Evolutionary conservation across 2,797 vertebrate genomes (phyloP).

Genomic region (Neoniphon sammara): DNA sequence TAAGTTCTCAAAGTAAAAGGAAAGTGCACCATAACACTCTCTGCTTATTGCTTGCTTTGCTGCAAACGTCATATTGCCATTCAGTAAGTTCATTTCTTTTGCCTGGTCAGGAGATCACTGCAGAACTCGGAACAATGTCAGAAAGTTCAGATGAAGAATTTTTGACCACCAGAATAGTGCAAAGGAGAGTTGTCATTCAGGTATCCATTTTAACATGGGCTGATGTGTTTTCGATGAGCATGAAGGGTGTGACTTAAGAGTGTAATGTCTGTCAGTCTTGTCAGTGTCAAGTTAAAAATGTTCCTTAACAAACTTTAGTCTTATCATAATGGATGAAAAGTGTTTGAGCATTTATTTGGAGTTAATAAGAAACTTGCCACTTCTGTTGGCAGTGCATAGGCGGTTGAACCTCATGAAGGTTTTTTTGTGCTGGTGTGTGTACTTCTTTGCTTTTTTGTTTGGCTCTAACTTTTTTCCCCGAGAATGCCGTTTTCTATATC

Average conservation of each 20-base stretch:
- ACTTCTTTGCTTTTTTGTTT: slow-evolving; percentile 56
- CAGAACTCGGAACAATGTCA: slow-evolving; percentile 88
- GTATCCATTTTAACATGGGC: slow-evolving; percentile 79
- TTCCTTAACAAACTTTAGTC: slow-evolving; percentile 27
- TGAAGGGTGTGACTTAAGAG: slow-evolving; percentile 40
- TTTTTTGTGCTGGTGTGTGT: slow-evolving; percentile 42
- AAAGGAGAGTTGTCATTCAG: slow-evolving; percentile 93
- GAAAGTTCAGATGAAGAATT: slow-evolving; percentile 91
- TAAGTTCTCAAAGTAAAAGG: slow-evolving; percentile 29
- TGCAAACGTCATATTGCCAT: slow-evolving; percentile 36
- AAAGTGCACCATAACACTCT: slow-evolving; percentile 66
- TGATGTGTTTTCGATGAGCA: slow-evolving; percentile 38
- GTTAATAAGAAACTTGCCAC: slow-evolving; percentile 18
- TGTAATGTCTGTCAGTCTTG: slow-evolving; percentile 31
- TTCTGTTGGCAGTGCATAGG: slow-evolving; percentile 40
- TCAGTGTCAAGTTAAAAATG: slow-evolving; percentile 24
- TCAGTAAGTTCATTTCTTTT: slow-evolving; percentile 76
- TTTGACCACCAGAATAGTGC: slow-evolving; percentile 92
- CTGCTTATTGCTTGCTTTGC: slow-evolving; percentile 62
- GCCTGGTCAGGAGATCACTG: slow-evolving; percentile 87
- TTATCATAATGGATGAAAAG: slow-evolving; percentile 14
- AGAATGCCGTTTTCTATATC: slow-evolving; percentile 52
- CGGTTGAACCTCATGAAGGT: slow-evolving; percentile 44
- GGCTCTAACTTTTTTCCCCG: slow-evolving; percentile 29
- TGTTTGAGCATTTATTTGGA: slow-evolving; percentile 6